phyloP scores from a whole-genome alignment of 2,113 vertebrate species.

The Monopterus albus region DNA sequence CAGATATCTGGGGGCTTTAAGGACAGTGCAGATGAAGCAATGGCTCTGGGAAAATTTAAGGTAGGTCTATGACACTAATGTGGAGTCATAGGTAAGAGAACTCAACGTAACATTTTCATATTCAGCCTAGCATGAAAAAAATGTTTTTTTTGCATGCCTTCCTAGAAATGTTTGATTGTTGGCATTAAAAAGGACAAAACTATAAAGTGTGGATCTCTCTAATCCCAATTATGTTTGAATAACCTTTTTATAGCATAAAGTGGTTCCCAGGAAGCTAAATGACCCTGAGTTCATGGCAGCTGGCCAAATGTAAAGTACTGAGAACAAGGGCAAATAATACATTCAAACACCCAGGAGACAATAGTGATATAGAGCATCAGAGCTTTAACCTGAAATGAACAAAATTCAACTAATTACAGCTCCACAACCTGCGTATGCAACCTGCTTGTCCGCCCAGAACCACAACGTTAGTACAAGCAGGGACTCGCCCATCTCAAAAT shows the following conservation, averaged over 20 bases:
- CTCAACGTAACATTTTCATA: too few relatives aligned
- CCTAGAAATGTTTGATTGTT: not conserved
- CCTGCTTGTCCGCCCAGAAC: conserved; percentile 59
- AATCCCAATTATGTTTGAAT: not conserved
- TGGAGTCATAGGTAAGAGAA: too few relatives aligned
- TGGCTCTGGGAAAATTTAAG: too few relatives aligned
- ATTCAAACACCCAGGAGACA: not conserved
- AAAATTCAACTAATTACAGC: conserved; percentile 61
- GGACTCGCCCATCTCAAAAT: conserved; percentile 53
- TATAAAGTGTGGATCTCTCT: not conserved
- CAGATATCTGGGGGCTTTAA: not conserved
- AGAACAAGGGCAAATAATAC: conserved; percentile 13
- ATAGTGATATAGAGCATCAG: conserved; percentile 1
- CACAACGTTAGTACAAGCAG: conserved; percentile 53
- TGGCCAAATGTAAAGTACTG: not conserved
- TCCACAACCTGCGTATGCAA: conserved; percentile 38
- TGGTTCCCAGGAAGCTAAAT: too few relatives aligned
- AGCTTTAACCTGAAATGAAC: conserved; percentile 56
- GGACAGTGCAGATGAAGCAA: conserved; percentile 10
- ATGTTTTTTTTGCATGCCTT: not conserved
- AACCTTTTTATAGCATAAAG: too few relatives aligned
- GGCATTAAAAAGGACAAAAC: too few relatives aligned
- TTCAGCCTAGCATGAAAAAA: too few relatives aligned
- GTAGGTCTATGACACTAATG: too few relatives aligned
- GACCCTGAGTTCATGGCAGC: not conserved